phyloP scores from a whole-genome alignment of 2,888 invertebrate species.

The Harpalus rubripes region DNA sequence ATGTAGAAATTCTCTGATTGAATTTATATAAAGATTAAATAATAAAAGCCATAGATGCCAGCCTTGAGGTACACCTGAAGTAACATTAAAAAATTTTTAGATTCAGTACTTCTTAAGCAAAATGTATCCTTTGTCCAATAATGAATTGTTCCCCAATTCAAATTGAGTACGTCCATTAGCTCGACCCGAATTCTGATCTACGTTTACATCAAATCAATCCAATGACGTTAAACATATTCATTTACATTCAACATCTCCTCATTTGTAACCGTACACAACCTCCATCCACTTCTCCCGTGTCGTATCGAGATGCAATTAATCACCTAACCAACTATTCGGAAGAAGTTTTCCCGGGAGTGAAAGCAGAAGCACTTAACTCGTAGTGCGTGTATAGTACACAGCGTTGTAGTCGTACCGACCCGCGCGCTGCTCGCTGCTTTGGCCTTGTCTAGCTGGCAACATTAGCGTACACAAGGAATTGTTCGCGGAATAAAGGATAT shows the following conservation, averaged over 20 bases:
- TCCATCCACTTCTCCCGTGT: neutral
- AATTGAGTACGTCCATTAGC: no score
- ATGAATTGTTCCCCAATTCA: no score
- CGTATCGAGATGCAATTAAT: slow-evolving; percentile 49
- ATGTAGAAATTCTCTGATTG: no score
- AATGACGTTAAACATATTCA: neutral
- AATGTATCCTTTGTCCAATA: no score
- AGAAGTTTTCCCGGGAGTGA: slow-evolving; percentile 45
- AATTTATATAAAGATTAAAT: no score
- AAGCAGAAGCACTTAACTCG: slow-evolving; percentile 19
- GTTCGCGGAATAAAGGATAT: slow-evolving; percentile 42
- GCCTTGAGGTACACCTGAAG: no score
- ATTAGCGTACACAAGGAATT: slow-evolving; percentile 50
- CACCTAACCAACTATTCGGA: slow-evolving; percentile 37
- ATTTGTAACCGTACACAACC: neutral
- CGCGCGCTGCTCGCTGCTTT: neutral
- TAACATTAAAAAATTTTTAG: no score
- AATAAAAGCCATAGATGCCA: no score
- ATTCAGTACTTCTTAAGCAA: no score
- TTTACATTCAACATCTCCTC: neutral
- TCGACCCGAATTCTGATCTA: no score
- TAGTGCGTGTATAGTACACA: slow-evolving; percentile 16
- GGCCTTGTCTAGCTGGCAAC: neutral
- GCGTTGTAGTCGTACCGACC: neutral
- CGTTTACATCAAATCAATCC: no score